These are phyloP conservation scores for Mamestra configurata DNA, from an alignment of 1,140 invertebrate genomes.

Conservation along the genomic window DNA sequence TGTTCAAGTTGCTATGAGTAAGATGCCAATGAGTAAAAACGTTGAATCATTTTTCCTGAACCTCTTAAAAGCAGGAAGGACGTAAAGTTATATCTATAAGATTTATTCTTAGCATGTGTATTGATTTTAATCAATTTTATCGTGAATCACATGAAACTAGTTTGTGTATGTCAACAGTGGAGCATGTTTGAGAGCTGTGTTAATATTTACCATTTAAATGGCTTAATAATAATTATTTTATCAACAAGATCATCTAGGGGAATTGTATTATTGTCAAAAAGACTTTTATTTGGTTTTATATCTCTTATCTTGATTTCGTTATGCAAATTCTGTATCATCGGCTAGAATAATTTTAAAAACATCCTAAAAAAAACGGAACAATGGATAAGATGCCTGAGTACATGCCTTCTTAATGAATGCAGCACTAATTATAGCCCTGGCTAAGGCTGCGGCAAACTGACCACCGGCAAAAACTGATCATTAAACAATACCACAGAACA, in stretches of 20 bases:
- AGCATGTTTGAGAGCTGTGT: not conserved
- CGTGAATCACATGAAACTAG: not conserved
- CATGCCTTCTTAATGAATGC: not conserved
- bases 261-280: no score
- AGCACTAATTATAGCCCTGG: not conserved
- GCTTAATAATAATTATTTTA: no score
- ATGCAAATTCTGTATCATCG: not conserved
- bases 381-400: not conserved
- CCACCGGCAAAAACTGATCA: not conserved
- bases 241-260: no score
- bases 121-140: no score
- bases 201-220: not conserved
- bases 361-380: not conserved
- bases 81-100: not conserved
- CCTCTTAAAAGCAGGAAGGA: not conserved
- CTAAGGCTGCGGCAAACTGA: not conserved
- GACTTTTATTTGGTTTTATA: no score
- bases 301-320: not conserved
- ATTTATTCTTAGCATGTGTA: not conserved
- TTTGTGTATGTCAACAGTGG: not conserved
- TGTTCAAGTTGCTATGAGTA: not conserved
- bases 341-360: not conserved
- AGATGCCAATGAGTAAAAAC: not conserved
- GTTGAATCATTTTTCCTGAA: constrained; percentile 25
- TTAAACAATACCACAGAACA: not conserved